Conservation (phyloP, 2,888 invertebrate species). For the Idaea dimidiata region DNA sequence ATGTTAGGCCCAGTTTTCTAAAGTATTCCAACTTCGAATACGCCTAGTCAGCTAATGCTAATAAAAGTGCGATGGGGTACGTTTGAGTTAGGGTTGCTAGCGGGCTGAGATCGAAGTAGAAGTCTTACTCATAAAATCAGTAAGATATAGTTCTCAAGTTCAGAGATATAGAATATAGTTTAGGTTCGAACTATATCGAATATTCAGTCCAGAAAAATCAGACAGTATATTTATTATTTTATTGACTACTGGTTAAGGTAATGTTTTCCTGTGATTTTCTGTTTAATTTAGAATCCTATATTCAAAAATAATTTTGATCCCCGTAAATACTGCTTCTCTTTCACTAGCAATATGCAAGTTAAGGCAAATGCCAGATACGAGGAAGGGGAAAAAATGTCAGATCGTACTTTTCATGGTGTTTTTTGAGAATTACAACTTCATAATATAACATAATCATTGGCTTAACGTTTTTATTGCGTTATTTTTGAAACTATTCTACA, state of each 20-base stretch:
- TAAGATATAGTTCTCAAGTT: background rate
- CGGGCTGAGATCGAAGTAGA: background rate
- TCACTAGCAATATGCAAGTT: background rate
- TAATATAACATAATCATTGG: no score
- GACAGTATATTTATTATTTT: background rate
- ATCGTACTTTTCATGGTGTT: background rate
- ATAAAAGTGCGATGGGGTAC: constrained; percentile 60
- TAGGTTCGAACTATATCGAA: background rate
- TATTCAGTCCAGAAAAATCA: background rate
- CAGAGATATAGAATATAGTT: background rate
- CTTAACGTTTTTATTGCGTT: no score
- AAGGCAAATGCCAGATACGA: background rate
- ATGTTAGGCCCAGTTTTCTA: constrained; percentile 20
- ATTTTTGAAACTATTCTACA: no score
- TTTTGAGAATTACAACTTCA: background rate
- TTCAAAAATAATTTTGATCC: background rate
- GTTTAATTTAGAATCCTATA: background rate
- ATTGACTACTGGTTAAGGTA: no score
- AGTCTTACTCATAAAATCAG: background rate
- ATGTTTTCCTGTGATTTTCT: no score
- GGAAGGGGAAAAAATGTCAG: background rate
- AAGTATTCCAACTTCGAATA: constrained; percentile 26
- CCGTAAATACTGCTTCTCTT: background rate
- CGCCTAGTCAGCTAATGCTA: constrained; percentile 68
- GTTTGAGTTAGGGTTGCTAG: constrained; percentile 34